Evolutionary conservation across 2,113 vertebrate species (phyloP).

Genomic region (Onychostruthus taczanowskii): DNA sequence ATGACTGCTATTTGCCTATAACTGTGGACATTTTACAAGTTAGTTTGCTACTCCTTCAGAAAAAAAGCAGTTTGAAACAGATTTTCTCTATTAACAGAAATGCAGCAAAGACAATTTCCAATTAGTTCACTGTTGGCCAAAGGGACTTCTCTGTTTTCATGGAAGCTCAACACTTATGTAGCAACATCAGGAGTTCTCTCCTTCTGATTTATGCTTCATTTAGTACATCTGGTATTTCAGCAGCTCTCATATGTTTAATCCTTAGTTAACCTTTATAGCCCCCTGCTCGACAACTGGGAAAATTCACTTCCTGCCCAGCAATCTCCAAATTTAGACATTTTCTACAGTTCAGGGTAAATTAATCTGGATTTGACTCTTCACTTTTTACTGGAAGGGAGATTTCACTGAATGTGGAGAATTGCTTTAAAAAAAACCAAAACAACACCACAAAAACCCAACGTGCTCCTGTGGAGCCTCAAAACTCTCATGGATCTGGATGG

Average conservation of each 20-base stretch:
- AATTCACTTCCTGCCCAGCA: neutral
- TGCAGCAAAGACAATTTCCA: neutral
- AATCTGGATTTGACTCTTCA: neutral
- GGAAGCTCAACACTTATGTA: neutral
- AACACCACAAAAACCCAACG: neutral
- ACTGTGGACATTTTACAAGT: neutral
- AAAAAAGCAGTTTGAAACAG: neutral
- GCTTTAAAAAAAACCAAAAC: rapidly evolving
- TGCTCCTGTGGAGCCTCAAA: neutral
- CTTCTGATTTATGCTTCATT: neutral
- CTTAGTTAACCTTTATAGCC: neutral
- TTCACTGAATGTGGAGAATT: neutral
- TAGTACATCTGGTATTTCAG: neutral
- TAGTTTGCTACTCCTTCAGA: neutral
- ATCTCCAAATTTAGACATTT: neutral
- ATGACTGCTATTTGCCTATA: neutral
- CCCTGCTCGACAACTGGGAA: neutral
- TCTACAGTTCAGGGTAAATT: neutral
- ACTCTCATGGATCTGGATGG: neutral
- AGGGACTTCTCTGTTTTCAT: neutral
- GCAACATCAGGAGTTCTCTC: rapidly evolving
- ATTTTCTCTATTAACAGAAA: neutral
- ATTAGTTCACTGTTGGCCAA: neutral
- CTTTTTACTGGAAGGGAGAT: neutral
- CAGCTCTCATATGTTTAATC: neutral